These are phyloP conservation scores for Poecilia velifera DNA, from an alignment of 2,797 vertebrate species.

Conservation along the genomic window DNA sequence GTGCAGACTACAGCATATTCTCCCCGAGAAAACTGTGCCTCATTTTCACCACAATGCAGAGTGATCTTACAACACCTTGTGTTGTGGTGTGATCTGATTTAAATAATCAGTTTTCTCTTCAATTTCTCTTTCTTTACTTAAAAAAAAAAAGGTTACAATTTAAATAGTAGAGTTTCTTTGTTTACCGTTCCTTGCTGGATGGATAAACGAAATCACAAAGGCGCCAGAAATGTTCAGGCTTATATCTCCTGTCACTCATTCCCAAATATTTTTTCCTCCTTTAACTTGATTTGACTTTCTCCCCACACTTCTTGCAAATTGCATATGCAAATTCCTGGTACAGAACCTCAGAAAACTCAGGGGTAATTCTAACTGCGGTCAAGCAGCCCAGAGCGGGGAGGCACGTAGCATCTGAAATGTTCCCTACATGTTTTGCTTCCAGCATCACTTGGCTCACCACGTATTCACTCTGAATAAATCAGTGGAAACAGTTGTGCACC, in stretches of 20 bases:
- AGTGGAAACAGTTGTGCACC: conserved; percentile 14
- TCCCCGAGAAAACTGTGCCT: conserved; percentile 32
- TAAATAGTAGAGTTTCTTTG: not conserved
- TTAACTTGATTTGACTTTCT: conserved; percentile 6
- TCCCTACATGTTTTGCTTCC: conserved; percentile 18
- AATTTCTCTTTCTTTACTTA: not conserved
- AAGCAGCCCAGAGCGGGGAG: not conserved
- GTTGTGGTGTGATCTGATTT: not conserved
- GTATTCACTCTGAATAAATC: conserved; percentile 16
- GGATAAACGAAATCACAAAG: not conserved
- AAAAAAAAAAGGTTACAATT: not conserved
- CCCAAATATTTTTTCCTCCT: not conserved
- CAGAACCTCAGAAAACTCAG: not conserved
- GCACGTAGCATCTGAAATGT: not conserved
- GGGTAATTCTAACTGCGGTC: not conserved
- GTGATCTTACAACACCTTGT: conserved; percentile 13
- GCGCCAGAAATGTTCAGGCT: not conserved
- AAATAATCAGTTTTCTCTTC: not conserved
- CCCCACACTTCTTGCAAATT: not conserved
- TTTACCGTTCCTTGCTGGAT: not conserved
- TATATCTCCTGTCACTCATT: conserved; percentile 3
- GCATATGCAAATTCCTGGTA: not conserved
- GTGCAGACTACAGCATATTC: conserved; percentile 56
- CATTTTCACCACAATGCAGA: conserved; percentile 24
- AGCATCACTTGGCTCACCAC: conserved; percentile 6